Conservation (phyloP, 2,888 invertebrate genomes). For the Heliconius hortense region DNA sequence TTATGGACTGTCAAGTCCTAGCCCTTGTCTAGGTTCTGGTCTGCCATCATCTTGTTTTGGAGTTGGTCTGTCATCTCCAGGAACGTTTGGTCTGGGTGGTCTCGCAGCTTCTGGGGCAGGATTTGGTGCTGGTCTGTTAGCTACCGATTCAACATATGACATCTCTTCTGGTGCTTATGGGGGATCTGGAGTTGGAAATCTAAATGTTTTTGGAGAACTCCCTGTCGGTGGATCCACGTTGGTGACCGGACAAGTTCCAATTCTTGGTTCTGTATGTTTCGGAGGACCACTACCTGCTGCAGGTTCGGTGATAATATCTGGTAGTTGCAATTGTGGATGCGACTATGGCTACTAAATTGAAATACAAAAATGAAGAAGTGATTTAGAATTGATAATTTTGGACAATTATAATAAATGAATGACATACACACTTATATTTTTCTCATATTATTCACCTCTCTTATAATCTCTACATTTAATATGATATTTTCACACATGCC, state of each 20-base stretch:
- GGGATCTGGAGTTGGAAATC: constrained; percentile 50
- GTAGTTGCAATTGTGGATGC: constrained; percentile 47
- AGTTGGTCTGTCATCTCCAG: not conserved
- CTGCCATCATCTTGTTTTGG: not conserved
- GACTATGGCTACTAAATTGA: constrained; percentile 10
- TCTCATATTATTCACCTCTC: no score
- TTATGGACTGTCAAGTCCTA: not conserved
- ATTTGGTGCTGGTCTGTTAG: constrained; percentile 22
- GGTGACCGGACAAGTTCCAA: constrained; percentile 47
- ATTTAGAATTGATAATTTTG: not conserved
- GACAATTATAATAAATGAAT: no score
- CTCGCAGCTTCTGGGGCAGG: not conserved
- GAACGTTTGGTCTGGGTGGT: not conserved
- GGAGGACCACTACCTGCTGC: constrained; percentile 46
- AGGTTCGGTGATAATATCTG: constrained; percentile 47
- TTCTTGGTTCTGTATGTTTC: constrained; percentile 48
- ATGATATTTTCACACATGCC: no score
- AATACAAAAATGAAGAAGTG: not conserved
- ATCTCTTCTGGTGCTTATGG: constrained; percentile 43
- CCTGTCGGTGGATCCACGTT: constrained; percentile 52
- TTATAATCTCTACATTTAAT: no score
- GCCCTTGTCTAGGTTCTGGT: not conserved
- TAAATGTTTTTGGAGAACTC: constrained; percentile 52
- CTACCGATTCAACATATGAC: constrained; percentile 3
- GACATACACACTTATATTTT: no score